Evolutionary conservation across 1,140 invertebrate genomes (phyloP), one percentile per base, ranked within the genome.

Genomic region (Brachionus manjavacas): DNA sequence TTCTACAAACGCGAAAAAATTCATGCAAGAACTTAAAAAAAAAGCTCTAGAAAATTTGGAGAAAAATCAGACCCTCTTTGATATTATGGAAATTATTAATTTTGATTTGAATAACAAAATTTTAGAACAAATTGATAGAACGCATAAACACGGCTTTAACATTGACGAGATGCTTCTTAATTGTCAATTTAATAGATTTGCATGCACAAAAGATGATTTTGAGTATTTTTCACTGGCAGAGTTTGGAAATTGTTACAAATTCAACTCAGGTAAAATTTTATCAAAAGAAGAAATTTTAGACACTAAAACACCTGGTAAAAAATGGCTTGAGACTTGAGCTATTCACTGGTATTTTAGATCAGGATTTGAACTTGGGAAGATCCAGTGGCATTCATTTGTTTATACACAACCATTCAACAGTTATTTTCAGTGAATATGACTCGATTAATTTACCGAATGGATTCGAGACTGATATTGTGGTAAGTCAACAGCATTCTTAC

Each of bases 221-320:
- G 41, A 46, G 20, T 3, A 3, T 25, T 76, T 76, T 49, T 14
- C 2, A 12, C 14, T 46, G 12, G 1, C 16, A 20, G 46, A 49
- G 7, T 76, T n/a, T 76, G 72, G 72, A 12, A 49, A 49, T 49
- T 76, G 72, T 14, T 76, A 49, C 25, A 46, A 49, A 76, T 76
- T 76, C 20, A 76, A 76, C 14, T 25, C 41, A 3, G 72, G 31
- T 31, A 70, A 70, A 35, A 35, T 9, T 60, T 23, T 23, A 20
- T n/a, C 9, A 20, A 46, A 16, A 49, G 28, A 49, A 49, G n/a
- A n/a, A 25, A 25, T 76, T 6, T 12, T 25, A 14, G 23, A 76
- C 0, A 9, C 31, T 14, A 14, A 9, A 25, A 49, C 12, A 9
- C 72, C 72, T 76, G 72, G 72, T 25, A 76, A 49, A 49, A 49